A percentile compares a stretch with the other conserved stretches of the same genome.
phyloP scores from a whole-genome alignment of 1,140 invertebrate species.

The Triops longicaudatus region DNA sequence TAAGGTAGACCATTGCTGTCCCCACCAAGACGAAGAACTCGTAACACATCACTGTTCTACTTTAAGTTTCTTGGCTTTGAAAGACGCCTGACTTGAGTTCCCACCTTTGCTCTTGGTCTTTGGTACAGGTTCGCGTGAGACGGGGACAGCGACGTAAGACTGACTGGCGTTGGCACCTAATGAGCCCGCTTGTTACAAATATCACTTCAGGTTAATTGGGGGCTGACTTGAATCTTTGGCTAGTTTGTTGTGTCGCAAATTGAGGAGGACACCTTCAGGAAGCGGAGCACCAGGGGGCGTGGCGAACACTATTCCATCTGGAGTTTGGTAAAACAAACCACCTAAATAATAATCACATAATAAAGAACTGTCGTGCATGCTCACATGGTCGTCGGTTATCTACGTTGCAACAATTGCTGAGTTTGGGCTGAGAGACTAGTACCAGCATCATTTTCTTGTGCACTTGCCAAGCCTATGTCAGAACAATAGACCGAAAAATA shows the following conservation, averaged over 20 bases:
- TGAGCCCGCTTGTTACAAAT: not conserved
- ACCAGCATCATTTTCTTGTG: not conserved
- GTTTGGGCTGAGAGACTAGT: not conserved
- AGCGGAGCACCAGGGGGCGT: not conserved
- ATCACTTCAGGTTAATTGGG: not conserved
- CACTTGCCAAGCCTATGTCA: not conserved
- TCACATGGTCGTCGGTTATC: not conserved
- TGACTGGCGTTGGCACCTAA: constrained; percentile 10
- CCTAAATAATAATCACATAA: not conserved
- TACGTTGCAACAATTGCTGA: not conserved
- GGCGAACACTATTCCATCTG: constrained; percentile 6
- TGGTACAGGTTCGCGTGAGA: not conserved
- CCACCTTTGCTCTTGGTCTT: not conserved
- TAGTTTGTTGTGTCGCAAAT: not conserved
- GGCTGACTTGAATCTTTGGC: constrained; percentile 8
- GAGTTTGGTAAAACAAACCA: constrained; percentile 8
- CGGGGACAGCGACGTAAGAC: not conserved
- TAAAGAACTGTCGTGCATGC: not conserved
- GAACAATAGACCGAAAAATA: not conserved
- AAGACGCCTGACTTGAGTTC: not conserved
- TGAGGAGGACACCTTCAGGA: not conserved
- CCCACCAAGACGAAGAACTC: not conserved
- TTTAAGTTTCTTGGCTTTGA: not conserved
- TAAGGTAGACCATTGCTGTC: not conserved
- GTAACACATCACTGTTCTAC: not conserved